phyloP scores from a whole-genome alignment of 92 coral and sea anemone species.

The Epizoanthus ramosus region DNA sequence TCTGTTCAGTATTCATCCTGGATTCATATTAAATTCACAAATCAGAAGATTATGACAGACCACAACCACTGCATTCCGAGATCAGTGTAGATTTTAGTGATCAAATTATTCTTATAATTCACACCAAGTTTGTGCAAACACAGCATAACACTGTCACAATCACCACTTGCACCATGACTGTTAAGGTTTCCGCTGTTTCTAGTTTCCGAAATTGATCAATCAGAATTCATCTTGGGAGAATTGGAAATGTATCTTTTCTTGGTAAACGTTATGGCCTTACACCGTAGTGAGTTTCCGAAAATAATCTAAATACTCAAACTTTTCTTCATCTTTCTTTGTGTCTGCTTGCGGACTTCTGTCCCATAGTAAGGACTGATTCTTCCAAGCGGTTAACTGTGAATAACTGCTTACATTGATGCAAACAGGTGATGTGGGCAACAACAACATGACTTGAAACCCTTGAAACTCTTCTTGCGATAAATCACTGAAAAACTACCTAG shows the following conservation, averaged over 20 bases:
- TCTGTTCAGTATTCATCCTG: background rate
- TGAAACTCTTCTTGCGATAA: slow-evolving; percentile 16
- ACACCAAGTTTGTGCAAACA: background rate
- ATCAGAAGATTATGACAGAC: no score
- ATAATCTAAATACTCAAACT: background rate
- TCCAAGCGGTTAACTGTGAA: slow-evolving; percentile 8
- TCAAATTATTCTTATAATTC: no score
- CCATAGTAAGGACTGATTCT: slow-evolving; percentile 31
- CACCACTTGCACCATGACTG: background rate
- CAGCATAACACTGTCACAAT: background rate
- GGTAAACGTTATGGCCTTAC: background rate
- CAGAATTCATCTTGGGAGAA: background rate
- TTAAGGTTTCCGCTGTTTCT: background rate
- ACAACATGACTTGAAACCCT: slow-evolving; percentile 35
- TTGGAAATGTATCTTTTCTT: background rate
- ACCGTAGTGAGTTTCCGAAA: slow-evolving; percentile 1
- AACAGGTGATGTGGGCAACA: slow-evolving; percentile 41
- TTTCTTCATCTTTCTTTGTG: slow-evolving; percentile 41
- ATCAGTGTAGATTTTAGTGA: no score
- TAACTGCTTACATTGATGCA: slow-evolving; percentile 5
- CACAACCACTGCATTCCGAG: no score
- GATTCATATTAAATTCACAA: no score
- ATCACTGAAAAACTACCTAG: background rate
- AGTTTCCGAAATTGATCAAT: background rate
- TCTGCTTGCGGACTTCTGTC: slow-evolving; percentile 20